Percentiles rank a stretch among this genome's conserved stretches.
These are phyloP conservation scores for Pipistrellus pygmaeus DNA, from an alignment of 2,797 vertebrate genomes.

Conservation along the genomic window DNA sequence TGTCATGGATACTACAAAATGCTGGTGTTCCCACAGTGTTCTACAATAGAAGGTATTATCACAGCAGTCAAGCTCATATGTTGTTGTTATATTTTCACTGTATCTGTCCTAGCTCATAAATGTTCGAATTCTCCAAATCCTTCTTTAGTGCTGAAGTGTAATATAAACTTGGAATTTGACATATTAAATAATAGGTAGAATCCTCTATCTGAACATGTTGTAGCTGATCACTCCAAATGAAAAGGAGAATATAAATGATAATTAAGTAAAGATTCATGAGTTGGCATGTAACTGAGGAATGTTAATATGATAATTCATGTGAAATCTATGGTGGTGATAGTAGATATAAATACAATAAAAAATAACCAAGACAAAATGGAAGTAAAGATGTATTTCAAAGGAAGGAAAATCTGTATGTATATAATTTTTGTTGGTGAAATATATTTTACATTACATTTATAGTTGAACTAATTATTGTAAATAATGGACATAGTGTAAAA, in stretches of 20 bases:
- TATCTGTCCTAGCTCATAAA: not conserved
- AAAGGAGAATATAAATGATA: constrained; percentile 15
- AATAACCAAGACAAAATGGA: constrained; percentile 39
- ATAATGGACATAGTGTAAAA: constrained; percentile 56
- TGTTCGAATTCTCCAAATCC: not conserved
- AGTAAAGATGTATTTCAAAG: constrained; percentile 46
- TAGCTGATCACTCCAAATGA: not conserved
- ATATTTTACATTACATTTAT: constrained; percentile 44
- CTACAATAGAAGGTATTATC: not conserved
- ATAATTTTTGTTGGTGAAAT: constrained; percentile 47
- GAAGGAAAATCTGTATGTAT: not conserved
- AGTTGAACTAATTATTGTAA: constrained; percentile 67
- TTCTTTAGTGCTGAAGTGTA: not conserved
- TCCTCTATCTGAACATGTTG: not conserved
- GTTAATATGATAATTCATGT: constrained; percentile 36
- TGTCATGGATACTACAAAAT: constrained; percentile 19
- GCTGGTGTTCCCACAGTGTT: not conserved
- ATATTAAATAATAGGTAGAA: constrained; percentile 20
- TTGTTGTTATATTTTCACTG: not conserved
- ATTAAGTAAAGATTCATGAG: constrained; percentile 50
- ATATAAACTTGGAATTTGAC: constrained; percentile 23
- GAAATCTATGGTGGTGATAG: constrained; percentile 41
- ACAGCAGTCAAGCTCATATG: not conserved
- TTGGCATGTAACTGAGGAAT: constrained; percentile 60
- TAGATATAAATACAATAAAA: constrained; percentile 51